Conservation (phyloP, 2,797 vertebrate genomes). For the Tamandua tetradactyla region DNA sequence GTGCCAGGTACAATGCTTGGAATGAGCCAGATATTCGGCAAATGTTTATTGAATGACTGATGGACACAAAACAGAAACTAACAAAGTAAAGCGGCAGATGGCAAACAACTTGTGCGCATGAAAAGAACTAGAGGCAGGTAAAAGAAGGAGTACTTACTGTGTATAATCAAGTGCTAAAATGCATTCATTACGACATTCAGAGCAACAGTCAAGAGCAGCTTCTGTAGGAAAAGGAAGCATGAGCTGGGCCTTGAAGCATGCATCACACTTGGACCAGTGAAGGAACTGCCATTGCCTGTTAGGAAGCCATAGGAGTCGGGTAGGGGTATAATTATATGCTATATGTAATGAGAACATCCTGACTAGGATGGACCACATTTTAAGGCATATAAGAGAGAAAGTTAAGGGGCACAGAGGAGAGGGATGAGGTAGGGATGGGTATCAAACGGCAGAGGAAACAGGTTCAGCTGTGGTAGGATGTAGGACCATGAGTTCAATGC, state of each 20-base stretch:
- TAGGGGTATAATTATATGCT: background rate
- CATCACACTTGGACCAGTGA: background rate
- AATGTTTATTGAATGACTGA: constrained; percentile 35
- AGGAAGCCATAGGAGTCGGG: background rate
- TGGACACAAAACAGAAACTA: constrained; percentile 45
- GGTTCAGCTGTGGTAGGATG: background rate
- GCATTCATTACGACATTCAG: background rate
- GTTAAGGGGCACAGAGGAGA: background rate
- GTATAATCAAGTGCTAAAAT: background rate
- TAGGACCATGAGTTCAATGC: background rate
- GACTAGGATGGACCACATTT: background rate
- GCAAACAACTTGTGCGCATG: constrained; percentile 12
- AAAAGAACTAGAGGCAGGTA: background rate
- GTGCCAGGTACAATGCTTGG: background rate
- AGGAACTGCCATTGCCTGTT: background rate
- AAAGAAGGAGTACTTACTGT: background rate
- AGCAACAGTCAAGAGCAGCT: background rate
- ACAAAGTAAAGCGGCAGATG: background rate
- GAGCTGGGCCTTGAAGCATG: background rate
- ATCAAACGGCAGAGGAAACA: constrained; percentile 9
- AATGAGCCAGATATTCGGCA: constrained; percentile 13
- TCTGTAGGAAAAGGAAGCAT: background rate
- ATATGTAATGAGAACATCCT: background rate
- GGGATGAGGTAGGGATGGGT: background rate
- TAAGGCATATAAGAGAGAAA: constrained; percentile 18